Evolutionary conservation across 2,888 invertebrate genomes (phyloP).

Genomic region (Chloroclystis v-ata): DNA sequence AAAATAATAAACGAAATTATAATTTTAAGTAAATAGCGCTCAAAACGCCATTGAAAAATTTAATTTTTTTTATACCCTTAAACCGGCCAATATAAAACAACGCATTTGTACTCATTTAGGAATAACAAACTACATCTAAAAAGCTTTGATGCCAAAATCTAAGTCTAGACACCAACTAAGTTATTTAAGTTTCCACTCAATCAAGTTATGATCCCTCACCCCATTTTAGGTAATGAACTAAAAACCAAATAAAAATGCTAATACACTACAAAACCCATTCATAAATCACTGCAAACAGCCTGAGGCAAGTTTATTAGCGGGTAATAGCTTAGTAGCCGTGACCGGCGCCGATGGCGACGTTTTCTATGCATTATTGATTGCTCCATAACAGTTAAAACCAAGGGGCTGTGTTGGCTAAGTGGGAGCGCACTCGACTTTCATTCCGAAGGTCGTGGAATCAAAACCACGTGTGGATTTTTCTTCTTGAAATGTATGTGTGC

Average conservation of each 20-base stretch:
- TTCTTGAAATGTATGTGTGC: too few relatives aligned
- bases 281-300: constrained; percentile 26
- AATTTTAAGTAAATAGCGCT: too few relatives aligned
- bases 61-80: too few relatives aligned
- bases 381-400: constrained; percentile 40
- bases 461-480: too few relatives aligned
- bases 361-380: constrained; percentile 68
- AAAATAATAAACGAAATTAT: too few relatives aligned
- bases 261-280: constrained; percentile 25
- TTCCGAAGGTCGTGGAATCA: too few relatives aligned
- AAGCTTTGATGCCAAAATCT: neutral
- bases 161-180: neutral
- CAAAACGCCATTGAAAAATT: too few relatives aligned
- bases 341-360: constrained; percentile 30
- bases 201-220: constrained; percentile 16
- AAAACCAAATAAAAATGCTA: constrained; percentile 29
- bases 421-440: too few relatives aligned
- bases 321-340: constrained; percentile 13
- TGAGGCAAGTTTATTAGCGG: constrained; percentile 20
- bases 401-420: too few relatives aligned
- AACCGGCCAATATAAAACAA: too few relatives aligned
- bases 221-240: constrained; percentile 24
- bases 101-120: too few relatives aligned
- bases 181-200: constrained; percentile 15
- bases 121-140: too few relatives aligned